Percentiles rank a stretch among this genome's conserved stretches.
These are phyloP conservation scores for Hirundo rustica DNA, from an alignment of 2,797 vertebrate genomes.

Conservation along the genomic window DNA sequence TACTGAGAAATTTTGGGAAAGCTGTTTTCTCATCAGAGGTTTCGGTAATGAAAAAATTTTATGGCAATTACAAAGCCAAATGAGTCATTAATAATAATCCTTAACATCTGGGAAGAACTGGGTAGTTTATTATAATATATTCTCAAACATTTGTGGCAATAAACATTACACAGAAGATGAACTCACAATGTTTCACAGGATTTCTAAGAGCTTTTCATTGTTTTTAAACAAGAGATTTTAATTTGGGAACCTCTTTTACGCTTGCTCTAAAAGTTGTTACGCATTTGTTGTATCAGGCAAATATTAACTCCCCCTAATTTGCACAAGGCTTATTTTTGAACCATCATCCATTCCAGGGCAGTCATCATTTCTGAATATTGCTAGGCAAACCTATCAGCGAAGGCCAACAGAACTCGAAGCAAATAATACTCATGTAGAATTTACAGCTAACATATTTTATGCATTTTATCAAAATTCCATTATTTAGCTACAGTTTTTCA, in stretches of 20 bases:
- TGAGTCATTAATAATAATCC: constrained; percentile 42
- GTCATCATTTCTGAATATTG: background rate
- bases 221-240: constrained; percentile 11
- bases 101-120: constrained; percentile 22
- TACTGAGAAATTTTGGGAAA: constrained; percentile 13
- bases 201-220: constrained; percentile 14
- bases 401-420: constrained; percentile 18
- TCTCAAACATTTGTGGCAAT: background rate
- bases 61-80: constrained; percentile 25
- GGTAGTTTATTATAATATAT: background rate
- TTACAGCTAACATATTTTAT: background rate
- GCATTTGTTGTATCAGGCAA: background rate
- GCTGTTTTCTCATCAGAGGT: background rate
- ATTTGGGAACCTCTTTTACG: background rate
- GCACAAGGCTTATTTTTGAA: constrained; percentile 16
- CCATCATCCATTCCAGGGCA: background rate
- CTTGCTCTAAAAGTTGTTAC: background rate
- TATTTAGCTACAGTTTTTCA: constrained; percentile 4
- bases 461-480: background rate
- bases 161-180: background rate
- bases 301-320: background rate
- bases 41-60: constrained; percentile 32
- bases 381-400: constrained; percentile 2
- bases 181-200: background rate
- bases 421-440: constrained; percentile 15